Base-by-base conservation (phyloP, 2,113 vertebrate species). In the Paedocypris sp. region DNA sequence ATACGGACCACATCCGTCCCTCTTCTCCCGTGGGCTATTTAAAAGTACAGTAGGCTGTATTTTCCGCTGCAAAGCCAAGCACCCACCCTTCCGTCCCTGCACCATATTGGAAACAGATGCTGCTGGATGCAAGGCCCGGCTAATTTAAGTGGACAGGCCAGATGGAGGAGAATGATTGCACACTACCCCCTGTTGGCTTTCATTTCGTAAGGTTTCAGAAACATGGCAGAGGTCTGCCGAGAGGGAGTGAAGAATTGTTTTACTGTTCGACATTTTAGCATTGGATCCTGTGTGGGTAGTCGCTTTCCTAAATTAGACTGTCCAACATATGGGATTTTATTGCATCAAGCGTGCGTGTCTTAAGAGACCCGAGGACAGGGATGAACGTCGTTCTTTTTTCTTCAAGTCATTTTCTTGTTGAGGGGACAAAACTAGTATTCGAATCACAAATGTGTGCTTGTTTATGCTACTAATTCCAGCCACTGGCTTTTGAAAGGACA, bases 31-130 rank as follows among this genome's bases (percentile, higher is more conserved):
- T 82, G 79, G 76, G 82, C 82, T 87, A 87, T 87, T 87, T 87
- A 84, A 85, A 85, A 83, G 83, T 82, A 79, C 83, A 81, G 83
- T 83, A 83, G 82, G 82, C 84, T 85, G 82, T 85, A 85, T 83
- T 86, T 85, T 85, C 81, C 82, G 76, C 85, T 70, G 74, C 82
- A 80, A 78, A 81, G 73, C 69, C 76, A 81, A 78, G 83, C 79
- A 85, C 81, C 85, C 85, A 83, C 84, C 84, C 85, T 86, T 86
- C 85, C 83, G 82, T 83, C 80, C 70, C 72, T 49, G 73, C 72
- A 83, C 74, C 83, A 82, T 86, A 86, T 87, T 87, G 82, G 81
- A 87, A 86, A 85, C 85, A 87, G 85, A 87, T 87, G 85, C 82
- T 77, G 82, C 74, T 77, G 78, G 79, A 81, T 84, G 80, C 80